Evolutionary conservation across 1,140 invertebrate species (phyloP).

Genomic region (Papilio polytes): DNA sequence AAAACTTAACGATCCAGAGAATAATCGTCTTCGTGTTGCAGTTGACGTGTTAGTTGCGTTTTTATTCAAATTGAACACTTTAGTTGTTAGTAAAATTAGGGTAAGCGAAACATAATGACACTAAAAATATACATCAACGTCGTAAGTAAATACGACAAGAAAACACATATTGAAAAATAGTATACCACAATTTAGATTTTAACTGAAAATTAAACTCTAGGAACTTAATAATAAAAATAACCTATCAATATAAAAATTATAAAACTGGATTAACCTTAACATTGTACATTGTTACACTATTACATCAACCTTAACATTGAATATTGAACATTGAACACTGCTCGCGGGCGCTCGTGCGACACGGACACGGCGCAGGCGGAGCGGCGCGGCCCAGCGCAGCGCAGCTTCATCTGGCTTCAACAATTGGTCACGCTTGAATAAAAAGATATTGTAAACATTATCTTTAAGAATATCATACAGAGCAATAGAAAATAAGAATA

Average conservation of each 20-base stretch:
- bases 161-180: too few species aligned
- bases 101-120: too few species aligned
- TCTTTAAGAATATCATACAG: neutral
- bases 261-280: neutral
- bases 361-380: too few species aligned
- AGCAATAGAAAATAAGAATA: neutral
- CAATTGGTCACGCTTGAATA: neutral
- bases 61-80: neutral
- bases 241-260: neutral
- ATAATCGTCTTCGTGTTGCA: neutral
- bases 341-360: neutral
- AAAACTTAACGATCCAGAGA: slow-evolving; percentile 36
- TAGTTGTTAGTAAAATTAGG: neutral
- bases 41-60: neutral
- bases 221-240: too few species aligned
- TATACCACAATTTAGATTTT: too few species aligned
- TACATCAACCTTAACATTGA: neutral
- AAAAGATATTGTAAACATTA: neutral
- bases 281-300: neutral
- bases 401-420: neutral
- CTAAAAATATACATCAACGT: too few species aligned
- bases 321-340: slow-evolving; percentile 1
- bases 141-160: too few species aligned
- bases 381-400: too few species aligned
- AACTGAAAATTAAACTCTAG: too few species aligned